These are phyloP conservation scores for Sakesphorus luctuosus DNA, from an alignment of 2,113 vertebrate species.

Conservation along the genomic window DNA sequence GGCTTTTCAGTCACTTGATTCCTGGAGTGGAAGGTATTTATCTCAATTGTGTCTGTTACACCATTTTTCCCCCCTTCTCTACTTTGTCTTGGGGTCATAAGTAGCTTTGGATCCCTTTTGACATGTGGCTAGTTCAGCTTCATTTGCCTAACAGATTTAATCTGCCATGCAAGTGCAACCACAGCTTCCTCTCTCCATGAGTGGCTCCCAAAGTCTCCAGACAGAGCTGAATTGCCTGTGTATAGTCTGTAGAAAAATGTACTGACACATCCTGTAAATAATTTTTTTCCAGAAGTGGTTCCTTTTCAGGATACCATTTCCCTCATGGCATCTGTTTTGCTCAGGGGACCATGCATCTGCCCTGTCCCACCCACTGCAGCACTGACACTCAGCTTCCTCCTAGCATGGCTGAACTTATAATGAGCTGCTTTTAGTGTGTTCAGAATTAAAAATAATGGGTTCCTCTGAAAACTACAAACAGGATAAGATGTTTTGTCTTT, in stretches of 20 bases:
- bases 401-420: background rate
- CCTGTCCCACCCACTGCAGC: background rate
- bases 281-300: background rate
- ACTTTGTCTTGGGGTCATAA: background rate
- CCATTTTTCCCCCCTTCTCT: background rate
- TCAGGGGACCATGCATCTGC: background rate
- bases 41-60: background rate
- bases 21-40: background rate
- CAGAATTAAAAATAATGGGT: background rate
- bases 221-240: background rate
- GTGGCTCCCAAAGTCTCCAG: background rate
- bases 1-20: background rate
- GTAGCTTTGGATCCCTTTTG: background rate
- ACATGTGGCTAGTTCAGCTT: background rate
- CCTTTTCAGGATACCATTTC: background rate
- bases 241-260: background rate
- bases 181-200: background rate
- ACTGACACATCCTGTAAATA: background rate
- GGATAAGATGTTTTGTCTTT: background rate
- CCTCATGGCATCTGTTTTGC: background rate
- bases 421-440: background rate
- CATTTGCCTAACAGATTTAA: constrained; percentile 19
- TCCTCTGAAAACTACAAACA: background rate
- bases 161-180: background rate
- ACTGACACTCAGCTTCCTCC: background rate